Percentiles rank a stretch among this genome's conserved stretches.
phyloP scores from a whole-genome alignment of 2,888 invertebrate genomes.

The Dicyrtoma fusca region DNA sequence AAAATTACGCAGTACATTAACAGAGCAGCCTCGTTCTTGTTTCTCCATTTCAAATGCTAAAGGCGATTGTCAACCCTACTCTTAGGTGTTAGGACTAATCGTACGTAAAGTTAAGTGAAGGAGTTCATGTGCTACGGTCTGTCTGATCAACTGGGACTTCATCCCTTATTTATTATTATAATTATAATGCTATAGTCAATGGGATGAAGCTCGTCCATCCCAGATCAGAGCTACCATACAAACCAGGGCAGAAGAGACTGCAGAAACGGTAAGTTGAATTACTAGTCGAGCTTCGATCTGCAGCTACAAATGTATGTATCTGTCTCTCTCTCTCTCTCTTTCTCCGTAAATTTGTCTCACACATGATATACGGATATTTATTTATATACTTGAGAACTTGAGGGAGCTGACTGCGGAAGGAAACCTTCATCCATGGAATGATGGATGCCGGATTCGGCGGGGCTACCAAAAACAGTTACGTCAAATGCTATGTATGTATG shows the following conservation, averaged over 20 bases:
- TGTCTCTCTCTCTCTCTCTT: too few species aligned
- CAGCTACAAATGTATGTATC: too few species aligned
- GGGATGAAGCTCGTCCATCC: too few species aligned
- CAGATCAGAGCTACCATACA: conserved; percentile 18
- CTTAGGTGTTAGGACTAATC: neutral
- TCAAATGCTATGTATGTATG: neutral
- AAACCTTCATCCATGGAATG: conserved; percentile 23
- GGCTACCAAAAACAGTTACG: conserved; percentile 20
- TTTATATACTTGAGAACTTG: neutral
- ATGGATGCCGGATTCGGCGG: conserved; percentile 28
- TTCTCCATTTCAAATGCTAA: conserved; percentile 26
- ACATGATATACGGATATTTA: neutral
- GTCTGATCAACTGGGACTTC: neutral
- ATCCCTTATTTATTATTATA: conserved; percentile 19
- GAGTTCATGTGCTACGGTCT: neutral
- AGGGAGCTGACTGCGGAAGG: conserved; percentile 16
- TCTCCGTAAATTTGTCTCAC: neutral
- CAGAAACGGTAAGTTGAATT: too few species aligned
- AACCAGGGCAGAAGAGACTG: conserved; percentile 4
- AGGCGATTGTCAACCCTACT: conserved; percentile 32
- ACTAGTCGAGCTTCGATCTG: too few species aligned
- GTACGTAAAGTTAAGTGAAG: neutral
- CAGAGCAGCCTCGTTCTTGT: neutral
- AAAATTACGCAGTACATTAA: neutral
- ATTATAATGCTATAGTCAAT: conserved; percentile 33